phyloP scores from a whole-genome alignment of 2,888 invertebrate genomes.

The Dascillus cervinus region DNA sequence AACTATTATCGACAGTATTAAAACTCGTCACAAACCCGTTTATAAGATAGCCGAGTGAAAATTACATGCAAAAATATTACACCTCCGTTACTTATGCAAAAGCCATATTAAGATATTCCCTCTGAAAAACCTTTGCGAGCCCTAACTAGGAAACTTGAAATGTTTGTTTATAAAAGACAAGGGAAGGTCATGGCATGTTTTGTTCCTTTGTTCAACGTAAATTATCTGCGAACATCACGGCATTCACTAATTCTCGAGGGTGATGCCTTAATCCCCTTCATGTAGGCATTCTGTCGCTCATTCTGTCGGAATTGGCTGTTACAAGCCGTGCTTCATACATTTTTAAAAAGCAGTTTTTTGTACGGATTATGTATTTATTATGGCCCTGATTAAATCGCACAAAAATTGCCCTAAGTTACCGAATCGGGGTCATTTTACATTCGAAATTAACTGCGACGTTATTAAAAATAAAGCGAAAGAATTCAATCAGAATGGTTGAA shows the following conservation, averaged over 20 bases:
- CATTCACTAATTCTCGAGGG: constrained; percentile 29
- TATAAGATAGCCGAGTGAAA: too few relatives aligned
- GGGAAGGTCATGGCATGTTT: constrained; percentile 15
- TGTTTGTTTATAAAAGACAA: constrained; percentile 9
- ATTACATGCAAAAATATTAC: neutral
- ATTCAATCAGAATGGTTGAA: constrained; percentile 28
- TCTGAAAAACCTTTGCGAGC: neutral
- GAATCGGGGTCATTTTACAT: too few relatives aligned
- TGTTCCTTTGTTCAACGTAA: constrained; percentile 27
- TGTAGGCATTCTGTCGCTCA: constrained; percentile 27
- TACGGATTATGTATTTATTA: too few relatives aligned
- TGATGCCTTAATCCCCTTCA: constrained; percentile 27
- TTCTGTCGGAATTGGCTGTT: constrained; percentile 24
- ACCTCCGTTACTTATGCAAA: too few relatives aligned
- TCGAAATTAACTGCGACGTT: too few relatives aligned
- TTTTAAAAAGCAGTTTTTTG: constrained; percentile 25
- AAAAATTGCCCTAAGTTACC: too few relatives aligned
- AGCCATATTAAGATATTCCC: neutral
- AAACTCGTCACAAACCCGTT: too few relatives aligned
- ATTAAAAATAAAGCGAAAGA: constrained; percentile 18
- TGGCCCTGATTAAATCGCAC: too few relatives aligned
- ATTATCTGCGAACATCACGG: constrained; percentile 26
- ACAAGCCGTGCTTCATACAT: constrained; percentile 24
- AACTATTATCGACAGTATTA: too few relatives aligned
- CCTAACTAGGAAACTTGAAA: constrained; percentile 8